Evolutionary conservation across 2,797 vertebrate genomes (phyloP).

Genomic region (Pseudochirops corinnae): DNA sequence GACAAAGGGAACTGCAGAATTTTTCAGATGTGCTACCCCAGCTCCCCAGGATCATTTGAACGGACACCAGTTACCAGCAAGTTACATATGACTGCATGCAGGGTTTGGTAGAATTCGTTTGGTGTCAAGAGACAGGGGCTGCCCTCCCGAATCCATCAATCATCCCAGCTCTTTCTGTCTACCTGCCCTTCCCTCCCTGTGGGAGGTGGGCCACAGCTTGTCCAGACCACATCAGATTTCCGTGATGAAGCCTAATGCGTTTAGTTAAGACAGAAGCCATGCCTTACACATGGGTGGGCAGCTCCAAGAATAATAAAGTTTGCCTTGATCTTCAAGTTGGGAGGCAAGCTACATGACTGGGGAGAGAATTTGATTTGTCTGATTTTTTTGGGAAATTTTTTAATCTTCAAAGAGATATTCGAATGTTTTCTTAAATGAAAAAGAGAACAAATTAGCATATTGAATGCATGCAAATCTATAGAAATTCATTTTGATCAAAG

Average conservation of each 20-base stretch:
- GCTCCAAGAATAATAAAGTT: background rate
- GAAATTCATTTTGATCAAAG: background rate
- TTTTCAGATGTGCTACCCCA: background rate
- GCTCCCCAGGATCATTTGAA: background rate
- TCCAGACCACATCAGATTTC: background rate
- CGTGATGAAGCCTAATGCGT: background rate
- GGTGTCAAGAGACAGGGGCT: background rate
- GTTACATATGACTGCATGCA: background rate
- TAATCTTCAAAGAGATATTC: conserved; percentile 19
- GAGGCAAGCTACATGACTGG: background rate
- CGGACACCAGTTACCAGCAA: background rate
- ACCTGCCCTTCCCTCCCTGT: background rate
- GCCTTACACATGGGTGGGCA: background rate
- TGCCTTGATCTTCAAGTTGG: background rate
- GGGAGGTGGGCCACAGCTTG: background rate
- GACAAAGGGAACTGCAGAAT: background rate
- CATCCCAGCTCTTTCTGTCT: background rate
- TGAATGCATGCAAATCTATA: background rate
- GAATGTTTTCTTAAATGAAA: conserved; percentile 31
- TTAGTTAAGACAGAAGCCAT: background rate
- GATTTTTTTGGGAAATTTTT: background rate
- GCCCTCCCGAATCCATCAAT: background rate
- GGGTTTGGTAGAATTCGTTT: background rate
- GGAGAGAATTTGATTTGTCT: background rate
- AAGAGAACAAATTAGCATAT: background rate